These are phyloP conservation scores for Meiosimyza platycephala DNA, from an alignment of 2,888 invertebrate genomes.

Conservation along the genomic window DNA sequence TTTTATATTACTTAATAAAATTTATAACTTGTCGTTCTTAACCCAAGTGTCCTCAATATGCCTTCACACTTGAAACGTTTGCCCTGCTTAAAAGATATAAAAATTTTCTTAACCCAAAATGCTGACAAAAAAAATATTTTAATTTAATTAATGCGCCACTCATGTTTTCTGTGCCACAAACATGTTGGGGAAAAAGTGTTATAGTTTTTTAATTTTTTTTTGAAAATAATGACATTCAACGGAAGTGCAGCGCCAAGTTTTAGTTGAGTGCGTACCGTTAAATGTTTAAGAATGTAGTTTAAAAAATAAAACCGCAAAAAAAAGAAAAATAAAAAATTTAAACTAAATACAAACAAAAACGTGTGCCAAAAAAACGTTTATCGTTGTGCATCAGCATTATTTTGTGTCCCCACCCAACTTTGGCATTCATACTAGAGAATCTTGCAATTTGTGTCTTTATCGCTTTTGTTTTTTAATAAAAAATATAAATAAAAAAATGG, in stretches of 20 bases:
- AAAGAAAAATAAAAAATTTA: slow-evolving; percentile 8
- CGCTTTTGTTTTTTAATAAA: slow-evolving; percentile 1
- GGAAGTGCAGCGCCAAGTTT: slow-evolving; percentile 15
- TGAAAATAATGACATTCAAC: not conserved
- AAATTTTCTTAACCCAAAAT: slow-evolving; percentile 14
- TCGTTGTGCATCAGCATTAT: not conserved
- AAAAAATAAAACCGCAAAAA: not conserved
- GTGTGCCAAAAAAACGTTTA: slow-evolving; percentile 4
- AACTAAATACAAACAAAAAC: slow-evolving; percentile 6
- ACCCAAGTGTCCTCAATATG: not conserved
- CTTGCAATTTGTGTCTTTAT: not conserved
- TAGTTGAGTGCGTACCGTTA: slow-evolving; percentile 13
- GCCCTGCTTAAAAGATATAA: not conserved
- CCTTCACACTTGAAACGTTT: too few species aligned
- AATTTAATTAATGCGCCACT: slow-evolving; percentile 8
- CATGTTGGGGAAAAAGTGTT: not conserved
- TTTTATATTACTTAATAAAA: too few species aligned
- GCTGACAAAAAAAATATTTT: not conserved
- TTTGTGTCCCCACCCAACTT: not conserved
- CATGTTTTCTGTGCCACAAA: slow-evolving; percentile 8
- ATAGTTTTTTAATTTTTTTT: not conserved
- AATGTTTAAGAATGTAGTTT: too few species aligned
- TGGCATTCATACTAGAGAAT: not conserved
- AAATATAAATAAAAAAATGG: too few species aligned
- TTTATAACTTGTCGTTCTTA: too few species aligned